These are phyloP conservation scores for Cataglyphis cursor DNA, from an alignment of 2,888 invertebrate species.

Conservation along the genomic window DNA sequence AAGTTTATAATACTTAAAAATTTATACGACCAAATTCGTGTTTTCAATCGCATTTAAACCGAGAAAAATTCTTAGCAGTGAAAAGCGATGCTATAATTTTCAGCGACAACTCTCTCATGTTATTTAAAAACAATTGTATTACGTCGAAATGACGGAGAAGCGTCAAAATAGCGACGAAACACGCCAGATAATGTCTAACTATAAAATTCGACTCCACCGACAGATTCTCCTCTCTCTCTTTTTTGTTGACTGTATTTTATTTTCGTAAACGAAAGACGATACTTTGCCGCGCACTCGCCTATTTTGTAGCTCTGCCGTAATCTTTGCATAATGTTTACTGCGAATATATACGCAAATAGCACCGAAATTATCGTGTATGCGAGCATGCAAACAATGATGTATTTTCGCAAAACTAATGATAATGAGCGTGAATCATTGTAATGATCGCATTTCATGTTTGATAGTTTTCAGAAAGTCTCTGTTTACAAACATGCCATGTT, in stretches of 20 bases:
- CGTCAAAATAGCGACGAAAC: conserved; percentile 50
- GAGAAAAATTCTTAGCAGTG: neutral
- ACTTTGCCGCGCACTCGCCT: conserved; percentile 57
- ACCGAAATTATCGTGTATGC: neutral
- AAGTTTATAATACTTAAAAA: neutral
- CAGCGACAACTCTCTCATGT: neutral
- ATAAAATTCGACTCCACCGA: conserved; percentile 28
- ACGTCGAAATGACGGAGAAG: neutral
- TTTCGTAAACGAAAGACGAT: conserved; percentile 71
- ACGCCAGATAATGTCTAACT: conserved; percentile 47
- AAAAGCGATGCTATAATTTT: neutral
- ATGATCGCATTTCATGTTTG: neutral
- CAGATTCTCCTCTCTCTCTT: neutral
- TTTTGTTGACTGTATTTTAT: conserved; percentile 64
- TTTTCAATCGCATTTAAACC: neutral
- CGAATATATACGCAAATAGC: neutral
- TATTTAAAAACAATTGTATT: conserved; percentile 51
- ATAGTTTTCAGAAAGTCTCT: neutral
- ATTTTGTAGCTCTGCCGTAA: conserved; percentile 59
- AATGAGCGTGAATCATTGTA: neutral
- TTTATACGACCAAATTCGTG: neutral
- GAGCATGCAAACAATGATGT: neutral
- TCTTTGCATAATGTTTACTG: conserved; percentile 48
- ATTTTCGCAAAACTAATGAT: neutral
- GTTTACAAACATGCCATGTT: neutral